phyloP scores from a whole-genome alignment of 2,113 vertebrate genomes.

The Nothobranchius furzeri region DNA sequence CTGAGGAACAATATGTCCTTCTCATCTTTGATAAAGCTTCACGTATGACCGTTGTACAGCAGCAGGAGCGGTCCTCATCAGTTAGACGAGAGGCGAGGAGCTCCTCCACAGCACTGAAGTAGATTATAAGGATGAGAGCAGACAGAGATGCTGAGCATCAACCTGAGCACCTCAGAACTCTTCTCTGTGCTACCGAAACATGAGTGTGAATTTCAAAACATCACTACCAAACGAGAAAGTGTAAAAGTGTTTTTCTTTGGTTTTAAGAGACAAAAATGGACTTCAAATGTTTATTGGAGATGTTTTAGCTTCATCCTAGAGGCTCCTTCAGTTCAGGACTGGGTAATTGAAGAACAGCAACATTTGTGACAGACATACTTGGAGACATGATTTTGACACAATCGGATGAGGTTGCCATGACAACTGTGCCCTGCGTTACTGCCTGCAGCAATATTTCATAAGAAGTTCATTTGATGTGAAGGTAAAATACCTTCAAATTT shows the following conservation, averaged over 20 bases:
- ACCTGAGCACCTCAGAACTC: background rate
- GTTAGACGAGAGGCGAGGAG: background rate
- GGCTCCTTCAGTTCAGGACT: too few species aligned
- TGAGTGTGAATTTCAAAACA: too few species aligned
- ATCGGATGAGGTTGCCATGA: background rate
- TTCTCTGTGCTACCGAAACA: too few species aligned
- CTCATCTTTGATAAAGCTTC: background rate
- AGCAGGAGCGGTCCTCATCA: background rate
- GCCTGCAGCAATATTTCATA: background rate
- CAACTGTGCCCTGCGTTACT: background rate
- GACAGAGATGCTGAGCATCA: background rate
- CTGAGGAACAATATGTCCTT: background rate
- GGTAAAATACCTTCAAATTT: background rate
- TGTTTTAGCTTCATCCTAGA: too few species aligned
- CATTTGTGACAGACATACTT: background rate
- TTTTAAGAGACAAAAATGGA: too few species aligned
- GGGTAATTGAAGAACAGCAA: background rate
- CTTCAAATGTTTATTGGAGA: too few species aligned
- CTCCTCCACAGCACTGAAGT: constrained; percentile 3
- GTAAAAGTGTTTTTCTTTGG: too few species aligned
- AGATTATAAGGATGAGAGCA: background rate
- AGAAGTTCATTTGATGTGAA: background rate
- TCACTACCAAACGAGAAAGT: too few species aligned
- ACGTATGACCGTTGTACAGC: background rate
- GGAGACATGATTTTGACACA: background rate